These are phyloP conservation scores for Marisa cornuarietis DNA, from an alignment of 1,140 invertebrate species.

Conservation along the genomic window DNA sequence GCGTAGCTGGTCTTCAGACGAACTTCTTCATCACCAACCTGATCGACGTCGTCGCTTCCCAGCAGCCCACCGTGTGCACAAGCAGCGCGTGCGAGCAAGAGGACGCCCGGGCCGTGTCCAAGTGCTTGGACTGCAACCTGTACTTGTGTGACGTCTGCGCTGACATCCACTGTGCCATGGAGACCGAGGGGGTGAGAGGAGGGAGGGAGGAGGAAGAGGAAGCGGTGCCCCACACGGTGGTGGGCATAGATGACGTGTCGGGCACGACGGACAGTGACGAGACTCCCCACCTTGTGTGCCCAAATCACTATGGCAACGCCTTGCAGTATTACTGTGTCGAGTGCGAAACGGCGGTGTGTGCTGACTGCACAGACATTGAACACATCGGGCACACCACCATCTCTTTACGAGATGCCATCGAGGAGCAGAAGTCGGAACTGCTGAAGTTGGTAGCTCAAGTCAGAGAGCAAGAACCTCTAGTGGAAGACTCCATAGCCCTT, in stretches of 20 bases:
- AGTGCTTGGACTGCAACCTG: conserved; percentile 63
- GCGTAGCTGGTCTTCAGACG: conserved; percentile 68
- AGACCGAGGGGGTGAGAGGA: conserved; percentile 8
- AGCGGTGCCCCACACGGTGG: conserved; percentile 32
- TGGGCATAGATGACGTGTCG: conserved; percentile 41
- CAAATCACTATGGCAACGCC: conserved; percentile 64
- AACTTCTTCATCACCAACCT: conserved; percentile 69
- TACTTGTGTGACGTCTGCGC: conserved; percentile 61
- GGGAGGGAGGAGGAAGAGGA: conserved; percentile 20
- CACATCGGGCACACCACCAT: conserved; percentile 68
- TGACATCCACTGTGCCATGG: conserved; percentile 41
- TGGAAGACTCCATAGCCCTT: conserved; percentile 65
- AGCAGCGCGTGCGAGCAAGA: conserved; percentile 43
- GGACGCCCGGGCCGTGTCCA: conserved; percentile 50
- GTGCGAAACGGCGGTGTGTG: conserved; percentile 71
- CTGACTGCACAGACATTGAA: conserved; percentile 69
- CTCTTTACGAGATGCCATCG: conserved; percentile 67
- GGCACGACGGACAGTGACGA: conserved; percentile 34
- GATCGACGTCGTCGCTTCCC: conserved; percentile 61
- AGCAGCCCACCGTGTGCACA: conserved; percentile 50
- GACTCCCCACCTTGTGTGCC: conserved; percentile 55
- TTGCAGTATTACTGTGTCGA: conserved; percentile 69
- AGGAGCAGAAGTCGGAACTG: conserved; percentile 66
- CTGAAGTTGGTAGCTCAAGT: conserved; percentile 64
- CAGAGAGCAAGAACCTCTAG: conserved; percentile 64